Conservation (phyloP, 1,140 invertebrate species). For the Saccostrea glomerata region DNA sequence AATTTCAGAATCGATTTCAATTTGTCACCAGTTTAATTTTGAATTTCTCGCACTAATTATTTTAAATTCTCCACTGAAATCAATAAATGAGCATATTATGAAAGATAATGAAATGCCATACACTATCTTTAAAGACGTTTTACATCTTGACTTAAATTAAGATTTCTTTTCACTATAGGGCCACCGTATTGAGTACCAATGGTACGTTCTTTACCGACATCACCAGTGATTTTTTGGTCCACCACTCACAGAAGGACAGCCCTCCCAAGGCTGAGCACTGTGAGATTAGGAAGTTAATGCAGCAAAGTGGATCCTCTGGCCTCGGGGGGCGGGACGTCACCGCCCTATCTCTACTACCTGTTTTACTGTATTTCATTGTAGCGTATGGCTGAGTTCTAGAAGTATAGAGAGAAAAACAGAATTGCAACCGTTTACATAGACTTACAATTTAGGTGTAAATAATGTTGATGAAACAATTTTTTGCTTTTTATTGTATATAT, state of each 20-base stretch:
- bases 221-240: constrained; percentile 7
- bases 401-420: too few relatives aligned
- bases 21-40: too few relatives aligned
- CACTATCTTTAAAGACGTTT: neutral
- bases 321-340: neutral
- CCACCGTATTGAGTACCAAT: neutral
- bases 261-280: neutral
- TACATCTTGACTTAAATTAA: neutral
- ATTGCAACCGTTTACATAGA: too few relatives aligned
- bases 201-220: constrained; percentile 25
- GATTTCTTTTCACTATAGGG: neutral
- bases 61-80: neutral
- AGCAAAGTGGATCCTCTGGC: neutral
- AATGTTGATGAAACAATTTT: neutral
- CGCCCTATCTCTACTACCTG: neutral
- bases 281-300: neutral
- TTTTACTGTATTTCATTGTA: neutral
- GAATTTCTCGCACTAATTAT: too few relatives aligned
- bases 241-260: neutral
- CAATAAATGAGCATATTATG: neutral
- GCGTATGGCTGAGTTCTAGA: too few relatives aligned
- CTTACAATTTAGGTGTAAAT: too few relatives aligned
- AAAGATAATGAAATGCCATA: neutral
- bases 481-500: neutral
- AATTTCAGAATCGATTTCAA: too few relatives aligned